These are phyloP conservation scores for Spongilla lacustris DNA, from an alignment of 37 sponge, comb jelly and placozoan species.

Conservation along the genomic window DNA sequence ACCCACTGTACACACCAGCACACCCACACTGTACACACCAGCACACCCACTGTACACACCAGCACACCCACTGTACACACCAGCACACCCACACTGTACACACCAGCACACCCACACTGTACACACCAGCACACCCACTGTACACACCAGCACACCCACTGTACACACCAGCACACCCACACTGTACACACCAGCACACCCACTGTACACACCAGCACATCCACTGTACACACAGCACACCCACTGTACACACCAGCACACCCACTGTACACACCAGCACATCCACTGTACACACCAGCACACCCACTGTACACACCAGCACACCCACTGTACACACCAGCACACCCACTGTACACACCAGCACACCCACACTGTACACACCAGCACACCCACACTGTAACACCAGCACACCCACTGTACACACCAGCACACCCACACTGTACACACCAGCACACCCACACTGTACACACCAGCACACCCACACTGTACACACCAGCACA, in stretches of 20 bases:
- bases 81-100: too few relatives aligned
- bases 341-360: too few relatives aligned
- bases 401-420: slow-evolving; percentile 78
- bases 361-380: too few relatives aligned
- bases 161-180: too few relatives aligned
- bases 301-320: background rate
- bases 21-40: background rate
- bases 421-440: slow-evolving; percentile 70
- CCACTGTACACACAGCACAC: too few relatives aligned
- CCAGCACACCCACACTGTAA: background rate
- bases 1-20: background rate
- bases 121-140: too few relatives aligned
- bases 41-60: background rate
- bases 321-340: background rate
- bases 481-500: background rate
- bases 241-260: too few relatives aligned
- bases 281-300: too few relatives aligned
- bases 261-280: too few relatives aligned
- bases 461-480: background rate
- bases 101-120: background rate
- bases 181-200: too few relatives aligned
- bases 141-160: too few relatives aligned
- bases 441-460: background rate
- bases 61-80: background rate
- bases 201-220: background rate